Evolutionary conservation across 2,113 vertebrate species (phyloP).

Genomic region (Corythaeola cristata): DNA sequence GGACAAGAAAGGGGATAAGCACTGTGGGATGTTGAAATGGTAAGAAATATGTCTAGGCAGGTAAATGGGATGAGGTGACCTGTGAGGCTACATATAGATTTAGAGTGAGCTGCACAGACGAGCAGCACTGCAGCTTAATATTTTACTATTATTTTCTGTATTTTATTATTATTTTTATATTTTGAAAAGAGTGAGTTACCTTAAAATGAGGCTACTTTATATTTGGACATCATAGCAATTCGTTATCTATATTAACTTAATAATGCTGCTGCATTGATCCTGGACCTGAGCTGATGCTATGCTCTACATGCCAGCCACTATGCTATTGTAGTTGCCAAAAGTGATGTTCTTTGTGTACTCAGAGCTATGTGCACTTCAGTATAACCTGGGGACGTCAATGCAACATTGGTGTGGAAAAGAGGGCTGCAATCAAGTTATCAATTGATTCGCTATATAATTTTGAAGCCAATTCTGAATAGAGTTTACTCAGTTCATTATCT

Average conservation of each 20-base stretch:
- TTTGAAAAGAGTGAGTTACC: neutral
- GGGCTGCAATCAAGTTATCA: neutral
- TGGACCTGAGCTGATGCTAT: neutral
- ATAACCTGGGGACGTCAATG: neutral
- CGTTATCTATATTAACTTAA: neutral
- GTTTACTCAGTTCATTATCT: neutral
- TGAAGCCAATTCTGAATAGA: neutral
- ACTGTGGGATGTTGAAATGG: rapidly evolving
- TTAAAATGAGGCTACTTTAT: neutral
- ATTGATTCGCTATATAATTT: neutral
- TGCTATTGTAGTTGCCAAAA: neutral
- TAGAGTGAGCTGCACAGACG: neutral
- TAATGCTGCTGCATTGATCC: neutral
- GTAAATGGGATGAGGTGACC: neutral
- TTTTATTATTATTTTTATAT: neutral
- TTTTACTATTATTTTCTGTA: neutral
- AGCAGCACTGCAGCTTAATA: neutral
- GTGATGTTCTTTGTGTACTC: neutral
- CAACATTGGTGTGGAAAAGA: neutral
- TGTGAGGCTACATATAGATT: neutral
- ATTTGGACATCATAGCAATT: neutral
- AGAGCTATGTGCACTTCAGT: neutral
- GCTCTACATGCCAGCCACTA: neutral
- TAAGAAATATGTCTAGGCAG: neutral
- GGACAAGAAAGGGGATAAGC: neutral